phyloP scores from a whole-genome alignment of 2,797 vertebrate species.

The Semotilus atromaculatus region DNA sequence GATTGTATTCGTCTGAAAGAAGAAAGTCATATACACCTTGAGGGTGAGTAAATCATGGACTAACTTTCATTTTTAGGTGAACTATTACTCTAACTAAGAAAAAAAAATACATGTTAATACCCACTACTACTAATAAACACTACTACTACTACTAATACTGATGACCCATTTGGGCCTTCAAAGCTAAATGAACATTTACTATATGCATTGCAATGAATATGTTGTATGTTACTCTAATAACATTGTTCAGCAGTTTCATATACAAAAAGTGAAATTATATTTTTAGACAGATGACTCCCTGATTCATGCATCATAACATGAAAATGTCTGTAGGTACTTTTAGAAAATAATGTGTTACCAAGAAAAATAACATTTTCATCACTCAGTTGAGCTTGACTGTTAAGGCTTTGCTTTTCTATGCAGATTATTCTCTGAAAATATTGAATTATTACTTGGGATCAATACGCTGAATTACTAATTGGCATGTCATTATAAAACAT shows the following conservation, averaged over 20 bases:
- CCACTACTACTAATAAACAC: too few species aligned
- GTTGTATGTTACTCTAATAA: not conserved
- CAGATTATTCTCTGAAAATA: conserved; percentile 10
- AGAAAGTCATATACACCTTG: too few species aligned
- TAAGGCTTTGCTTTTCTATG: conserved; percentile 23
- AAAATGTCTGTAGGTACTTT: not conserved
- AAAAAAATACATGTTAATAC: not conserved
- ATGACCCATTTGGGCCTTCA: not conserved
- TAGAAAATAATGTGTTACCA: not conserved
- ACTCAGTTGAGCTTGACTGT: conserved; percentile 10
- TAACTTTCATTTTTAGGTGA: too few species aligned
- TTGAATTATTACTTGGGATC: not conserved
- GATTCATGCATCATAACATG: not conserved
- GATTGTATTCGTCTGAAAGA: too few species aligned
- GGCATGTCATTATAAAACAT: not conserved
- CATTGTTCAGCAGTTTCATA: conserved; percentile 56
- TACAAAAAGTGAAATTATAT: conserved; percentile 40
- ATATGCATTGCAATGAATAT: not conserved
- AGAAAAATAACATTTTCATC: not conserved
- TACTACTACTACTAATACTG: not conserved
- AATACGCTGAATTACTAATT: not conserved
- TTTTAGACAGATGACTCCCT: not conserved
- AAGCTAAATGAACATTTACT: not conserved
- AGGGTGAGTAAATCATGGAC: too few species aligned
- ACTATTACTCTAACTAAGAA: too few species aligned